Conservation (phyloP, 2,113 vertebrate species). For the Poecilia latipinna region DNA sequence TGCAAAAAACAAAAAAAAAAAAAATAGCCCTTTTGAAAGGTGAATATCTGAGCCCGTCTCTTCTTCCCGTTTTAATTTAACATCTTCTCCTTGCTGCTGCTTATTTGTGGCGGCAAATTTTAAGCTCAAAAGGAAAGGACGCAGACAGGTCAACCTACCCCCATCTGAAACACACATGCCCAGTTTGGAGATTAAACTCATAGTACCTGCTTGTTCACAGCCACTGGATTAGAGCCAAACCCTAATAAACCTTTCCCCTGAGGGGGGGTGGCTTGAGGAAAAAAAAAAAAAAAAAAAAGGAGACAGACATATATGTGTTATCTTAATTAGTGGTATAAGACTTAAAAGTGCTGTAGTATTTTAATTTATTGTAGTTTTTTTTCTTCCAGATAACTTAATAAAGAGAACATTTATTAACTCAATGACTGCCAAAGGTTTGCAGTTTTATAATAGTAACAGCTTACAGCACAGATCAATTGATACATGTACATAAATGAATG, state of each 20-base stretch:
- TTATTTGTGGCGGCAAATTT: background rate
- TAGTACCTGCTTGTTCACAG: background rate
- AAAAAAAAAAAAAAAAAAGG: too few relatives aligned
- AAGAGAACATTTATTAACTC: background rate
- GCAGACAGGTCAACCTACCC: background rate
- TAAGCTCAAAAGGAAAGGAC: background rate
- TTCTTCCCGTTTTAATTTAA: background rate
- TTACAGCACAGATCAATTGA: too few relatives aligned
- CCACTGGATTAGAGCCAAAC: background rate
- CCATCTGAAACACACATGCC: background rate
- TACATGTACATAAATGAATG: too few relatives aligned
- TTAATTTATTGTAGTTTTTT: background rate
- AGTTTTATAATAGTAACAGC: background rate
- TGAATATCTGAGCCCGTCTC: background rate
- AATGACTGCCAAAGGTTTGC: background rate
- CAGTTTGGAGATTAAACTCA: background rate
- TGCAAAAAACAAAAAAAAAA: too few relatives aligned
- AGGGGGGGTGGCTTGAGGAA: too few relatives aligned
- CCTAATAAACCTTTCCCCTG: background rate
- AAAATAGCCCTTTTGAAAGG: background rate
- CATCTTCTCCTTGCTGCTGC: background rate
- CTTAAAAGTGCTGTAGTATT: background rate
- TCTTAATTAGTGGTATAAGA: background rate
- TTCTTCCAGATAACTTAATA: background rate
- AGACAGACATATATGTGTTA: background rate